Evolutionary conservation across 2,797 vertebrate genomes (phyloP).

Genomic region (Sebastes cheni): DNA sequence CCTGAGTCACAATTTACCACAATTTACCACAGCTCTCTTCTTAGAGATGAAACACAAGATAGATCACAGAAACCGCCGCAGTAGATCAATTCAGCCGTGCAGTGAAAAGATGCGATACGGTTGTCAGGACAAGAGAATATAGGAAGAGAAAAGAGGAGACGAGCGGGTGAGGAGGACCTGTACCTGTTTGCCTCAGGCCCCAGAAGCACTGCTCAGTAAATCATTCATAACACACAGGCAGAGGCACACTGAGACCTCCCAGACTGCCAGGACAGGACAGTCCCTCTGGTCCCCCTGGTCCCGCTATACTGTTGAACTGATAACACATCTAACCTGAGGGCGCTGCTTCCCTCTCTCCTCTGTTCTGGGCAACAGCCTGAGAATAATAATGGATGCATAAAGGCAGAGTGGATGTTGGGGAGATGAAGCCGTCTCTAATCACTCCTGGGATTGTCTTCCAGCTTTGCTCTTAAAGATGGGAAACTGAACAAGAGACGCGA

Average conservation of each 20-base stretch:
- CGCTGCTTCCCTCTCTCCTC: background rate
- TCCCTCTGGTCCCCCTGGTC: background rate
- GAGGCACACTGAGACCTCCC: background rate
- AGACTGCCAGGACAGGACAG: background rate
- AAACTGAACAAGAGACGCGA: background rate
- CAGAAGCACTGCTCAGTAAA: slow-evolving; percentile 2
- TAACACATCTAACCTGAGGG: slow-evolving; percentile 40
- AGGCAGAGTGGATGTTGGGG: slow-evolving; percentile 6
- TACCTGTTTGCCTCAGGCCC: slow-evolving; percentile 1
- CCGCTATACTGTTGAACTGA: slow-evolving; percentile 19
- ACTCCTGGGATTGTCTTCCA: slow-evolving; percentile 22
- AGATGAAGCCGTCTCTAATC: slow-evolving; percentile 23
- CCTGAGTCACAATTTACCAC: background rate
- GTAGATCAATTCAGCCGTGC: background rate
- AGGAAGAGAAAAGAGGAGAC: background rate
- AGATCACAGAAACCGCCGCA: background rate
- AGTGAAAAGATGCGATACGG: background rate
- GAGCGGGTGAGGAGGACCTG: background rate
- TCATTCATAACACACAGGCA: slow-evolving; percentile 5
- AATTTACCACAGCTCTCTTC: background rate
- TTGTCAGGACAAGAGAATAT: background rate
- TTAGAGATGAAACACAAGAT: background rate
- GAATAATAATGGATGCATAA: slow-evolving; percentile 41
- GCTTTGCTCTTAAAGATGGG: background rate
- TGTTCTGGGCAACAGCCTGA: background rate